phyloP scores from a whole-genome alignment of 2,113 vertebrate species.

The Gnathonemus echidnorhynchus region DNA sequence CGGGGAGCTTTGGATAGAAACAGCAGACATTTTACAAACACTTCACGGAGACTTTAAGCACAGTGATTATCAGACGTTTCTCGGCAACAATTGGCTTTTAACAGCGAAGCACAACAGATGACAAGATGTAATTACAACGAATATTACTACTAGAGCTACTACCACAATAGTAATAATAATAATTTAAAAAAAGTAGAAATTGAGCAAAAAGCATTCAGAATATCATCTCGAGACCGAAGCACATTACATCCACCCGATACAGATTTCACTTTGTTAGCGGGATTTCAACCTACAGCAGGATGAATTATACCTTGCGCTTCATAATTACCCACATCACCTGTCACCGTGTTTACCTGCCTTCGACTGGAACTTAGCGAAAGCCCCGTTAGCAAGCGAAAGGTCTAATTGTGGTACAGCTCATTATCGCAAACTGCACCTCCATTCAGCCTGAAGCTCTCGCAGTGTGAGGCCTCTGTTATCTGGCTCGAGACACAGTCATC shows the following conservation, averaged over 20 bases:
- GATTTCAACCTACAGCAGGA: not conserved
- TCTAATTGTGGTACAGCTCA: not conserved
- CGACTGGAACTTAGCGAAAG: not conserved
- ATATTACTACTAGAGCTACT: not conserved
- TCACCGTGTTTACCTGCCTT: constrained; percentile 10
- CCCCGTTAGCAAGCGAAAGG: not conserved
- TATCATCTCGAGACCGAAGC: not conserved
- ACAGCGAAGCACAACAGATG: not conserved
- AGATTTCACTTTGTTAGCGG: not conserved
- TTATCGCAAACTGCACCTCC: not conserved
- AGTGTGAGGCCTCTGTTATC: not conserved
- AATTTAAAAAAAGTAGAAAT: not conserved
- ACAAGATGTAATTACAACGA: not conserved
- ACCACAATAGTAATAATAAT: not conserved
- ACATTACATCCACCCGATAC: not conserved
- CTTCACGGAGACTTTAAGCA: not conserved
- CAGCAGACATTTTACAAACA: not conserved
- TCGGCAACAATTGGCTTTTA: not conserved
- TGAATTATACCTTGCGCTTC: not conserved
- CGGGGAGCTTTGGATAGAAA: not conserved
- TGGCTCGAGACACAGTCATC: not conserved
- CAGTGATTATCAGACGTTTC: not conserved
- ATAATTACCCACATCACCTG: not conserved
- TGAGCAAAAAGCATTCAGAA: not conserved
- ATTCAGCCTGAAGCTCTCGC: not conserved